phyloP scores from a whole-genome alignment of 2,113 vertebrate genomes.

The Eublepharis macularius region DNA sequence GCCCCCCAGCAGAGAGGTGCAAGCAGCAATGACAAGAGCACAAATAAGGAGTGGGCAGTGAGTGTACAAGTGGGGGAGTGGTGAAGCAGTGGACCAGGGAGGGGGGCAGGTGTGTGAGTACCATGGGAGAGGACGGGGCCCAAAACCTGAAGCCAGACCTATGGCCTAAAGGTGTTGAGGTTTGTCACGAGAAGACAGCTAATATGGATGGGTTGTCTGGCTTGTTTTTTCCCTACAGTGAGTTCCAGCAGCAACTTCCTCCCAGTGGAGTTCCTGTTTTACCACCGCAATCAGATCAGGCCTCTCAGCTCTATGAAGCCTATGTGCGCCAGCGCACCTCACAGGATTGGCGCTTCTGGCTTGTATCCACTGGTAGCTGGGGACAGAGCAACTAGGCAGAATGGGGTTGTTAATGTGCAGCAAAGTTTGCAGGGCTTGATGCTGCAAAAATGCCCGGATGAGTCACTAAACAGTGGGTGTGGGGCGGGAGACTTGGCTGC shows the following conservation, averaged over 20 bases:
- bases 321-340: not conserved
- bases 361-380: slow-evolving; percentile 2
- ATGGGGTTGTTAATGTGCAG: not conserved
- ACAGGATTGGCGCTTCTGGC: slow-evolving; percentile 38
- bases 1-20: too few relatives aligned
- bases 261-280: not conserved
- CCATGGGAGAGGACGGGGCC: too few relatives aligned
- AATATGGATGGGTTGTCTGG: not conserved
- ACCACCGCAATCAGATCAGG: not conserved
- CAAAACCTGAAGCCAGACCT: too few relatives aligned
- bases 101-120: too few relatives aligned
- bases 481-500: not conserved
- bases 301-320: not conserved
- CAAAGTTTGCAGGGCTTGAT: too few relatives aligned
- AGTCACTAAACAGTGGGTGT: not conserved
- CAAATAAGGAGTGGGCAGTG: too few relatives aligned
- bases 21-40: too few relatives aligned
- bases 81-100: too few relatives aligned
- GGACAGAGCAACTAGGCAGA: not conserved
- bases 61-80: too few relatives aligned
- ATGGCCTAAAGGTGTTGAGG: not conserved
- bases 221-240: not conserved
- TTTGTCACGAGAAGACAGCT: not conserved
- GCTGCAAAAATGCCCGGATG: too few relatives aligned
- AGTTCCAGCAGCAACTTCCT: slow-evolving; percentile 20